Base-by-base conservation (phyloP, 2,113 vertebrate genomes). In the Regulus satrapa region DNA sequence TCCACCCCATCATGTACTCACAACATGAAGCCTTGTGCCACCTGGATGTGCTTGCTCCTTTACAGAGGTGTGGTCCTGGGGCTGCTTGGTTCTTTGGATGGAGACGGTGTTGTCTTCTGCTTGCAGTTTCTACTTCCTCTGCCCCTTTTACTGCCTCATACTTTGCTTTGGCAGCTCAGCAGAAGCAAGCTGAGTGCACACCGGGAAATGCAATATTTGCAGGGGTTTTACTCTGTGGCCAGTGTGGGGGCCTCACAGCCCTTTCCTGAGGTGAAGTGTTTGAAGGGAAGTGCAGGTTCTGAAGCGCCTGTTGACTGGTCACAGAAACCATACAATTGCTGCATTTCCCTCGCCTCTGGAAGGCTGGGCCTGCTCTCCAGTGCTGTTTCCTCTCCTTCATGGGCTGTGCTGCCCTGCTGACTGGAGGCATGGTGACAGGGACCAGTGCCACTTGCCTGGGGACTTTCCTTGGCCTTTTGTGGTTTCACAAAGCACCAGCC, bases 331-430 rank as follows among this genome's bases (percentile, higher is more conserved):
- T 18, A 18, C 14, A 2, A 1, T 40, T 40, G 23, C 8, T 5
- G 0, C 43, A 32, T 31, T 24, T 51, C n/a, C 24, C 34, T 55
- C 0, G 0, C n/a, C 14, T 28, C 2, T 49, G 32, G 19, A 25
- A 66, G 29, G 12, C 55, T 54, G 21, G 17, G 21, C 38, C 13
- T 32, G 52, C 19, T 45, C 38, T 74, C n/a, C 64, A 56, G 31
- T n/a, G 16, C 49, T 3, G 0, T 21, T 45, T 7, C 17, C 71
- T 4, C 11, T 83, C 25, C 17, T 1, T 1, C 1, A 0, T 21
- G 41, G 38, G 29, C 15, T 76, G 14, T 79, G n/a, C 10, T 54
- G 23, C 6, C 5, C 31, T 34, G 20, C 28, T 63, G 9, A 3
- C 32, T 43, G 36, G 23, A 55, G 25, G 14, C 4, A 0, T 43